Evolutionary conservation across 2,113 vertebrate genomes (phyloP).

Genomic region (Nicator chloris): DNA sequence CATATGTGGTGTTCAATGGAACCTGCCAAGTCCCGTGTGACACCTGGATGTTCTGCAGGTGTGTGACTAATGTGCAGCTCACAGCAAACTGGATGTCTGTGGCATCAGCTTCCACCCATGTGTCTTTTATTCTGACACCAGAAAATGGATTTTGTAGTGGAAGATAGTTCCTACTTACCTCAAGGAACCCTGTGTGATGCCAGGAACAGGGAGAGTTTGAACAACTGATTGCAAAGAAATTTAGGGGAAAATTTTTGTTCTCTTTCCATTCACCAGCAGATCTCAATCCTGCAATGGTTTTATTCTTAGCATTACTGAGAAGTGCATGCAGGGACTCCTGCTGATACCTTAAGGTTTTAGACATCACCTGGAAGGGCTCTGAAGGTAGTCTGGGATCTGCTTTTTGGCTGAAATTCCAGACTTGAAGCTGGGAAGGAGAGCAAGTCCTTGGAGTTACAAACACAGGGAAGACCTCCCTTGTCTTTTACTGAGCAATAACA

Average conservation of each 20-base stretch:
- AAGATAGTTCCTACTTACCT: background rate
- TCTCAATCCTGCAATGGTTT: background rate
- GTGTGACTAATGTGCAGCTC: background rate
- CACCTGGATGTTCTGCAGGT: background rate
- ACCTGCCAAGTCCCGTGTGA: background rate
- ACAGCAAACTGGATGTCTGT: background rate
- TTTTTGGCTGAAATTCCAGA: background rate
- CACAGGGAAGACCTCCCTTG: background rate
- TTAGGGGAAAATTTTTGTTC: background rate
- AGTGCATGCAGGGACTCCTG: background rate
- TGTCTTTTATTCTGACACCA: background rate
- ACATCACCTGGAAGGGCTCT: background rate
- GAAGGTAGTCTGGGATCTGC: background rate
- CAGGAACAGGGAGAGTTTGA: background rate
- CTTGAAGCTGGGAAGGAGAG: background rate
- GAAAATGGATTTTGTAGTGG: background rate
- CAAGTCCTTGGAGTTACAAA: slow-evolving; percentile 17
- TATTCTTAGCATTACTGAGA: background rate
- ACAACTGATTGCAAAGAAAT: background rate
- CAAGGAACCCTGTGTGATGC: background rate
- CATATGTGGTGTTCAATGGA: background rate
- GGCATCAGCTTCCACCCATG: background rate
- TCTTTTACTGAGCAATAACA: background rate
- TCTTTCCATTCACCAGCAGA: fast-evolving
- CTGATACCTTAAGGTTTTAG: background rate